Conservation (phyloP, 1,140 invertebrate species). For the Oryzaephilus surinamensis region DNA sequence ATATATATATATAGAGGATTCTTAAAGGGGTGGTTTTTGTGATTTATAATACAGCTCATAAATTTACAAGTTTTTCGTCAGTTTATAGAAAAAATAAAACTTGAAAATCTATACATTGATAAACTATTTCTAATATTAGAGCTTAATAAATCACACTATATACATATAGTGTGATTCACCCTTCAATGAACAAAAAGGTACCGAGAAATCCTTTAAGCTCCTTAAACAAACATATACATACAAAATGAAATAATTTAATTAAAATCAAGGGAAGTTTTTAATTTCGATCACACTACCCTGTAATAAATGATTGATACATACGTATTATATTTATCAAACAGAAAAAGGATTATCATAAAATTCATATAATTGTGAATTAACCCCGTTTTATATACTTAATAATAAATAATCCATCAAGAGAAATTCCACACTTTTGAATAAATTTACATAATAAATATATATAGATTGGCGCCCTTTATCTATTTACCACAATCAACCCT, state of each 20-base stretch:
- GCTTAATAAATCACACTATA: neutral
- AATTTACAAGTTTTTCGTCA: too few species aligned
- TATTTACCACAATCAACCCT: conserved; percentile 10
- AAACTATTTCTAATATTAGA: too few species aligned
- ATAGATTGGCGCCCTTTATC: conserved; percentile 25
- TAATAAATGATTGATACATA: conserved; percentile 2
- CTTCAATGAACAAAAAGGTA: conserved; percentile 1
- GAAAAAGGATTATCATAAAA: too few species aligned
- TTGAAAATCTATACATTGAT: too few species aligned
- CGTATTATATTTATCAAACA: too few species aligned
- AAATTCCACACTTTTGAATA: too few species aligned
- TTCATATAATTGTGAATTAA: too few species aligned
- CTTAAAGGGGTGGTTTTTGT: neutral
- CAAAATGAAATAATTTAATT: conserved; percentile 17
- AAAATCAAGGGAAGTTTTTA: conserved; percentile 15
- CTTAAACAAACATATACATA: conserved; percentile 13
- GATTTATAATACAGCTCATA: too few species aligned
- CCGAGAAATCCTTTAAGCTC: conserved; percentile 9
- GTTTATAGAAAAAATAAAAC: too few species aligned
- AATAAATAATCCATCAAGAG: too few species aligned
- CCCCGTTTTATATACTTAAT: too few species aligned
- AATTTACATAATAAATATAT: neutral
- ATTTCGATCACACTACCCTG: conserved; percentile 9
- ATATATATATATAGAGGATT: too few species aligned
- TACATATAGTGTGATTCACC: conserved; percentile 2